Evolutionary conservation across 2,797 vertebrate species (phyloP).

Genomic region (Sebastes oblongus): DNA sequence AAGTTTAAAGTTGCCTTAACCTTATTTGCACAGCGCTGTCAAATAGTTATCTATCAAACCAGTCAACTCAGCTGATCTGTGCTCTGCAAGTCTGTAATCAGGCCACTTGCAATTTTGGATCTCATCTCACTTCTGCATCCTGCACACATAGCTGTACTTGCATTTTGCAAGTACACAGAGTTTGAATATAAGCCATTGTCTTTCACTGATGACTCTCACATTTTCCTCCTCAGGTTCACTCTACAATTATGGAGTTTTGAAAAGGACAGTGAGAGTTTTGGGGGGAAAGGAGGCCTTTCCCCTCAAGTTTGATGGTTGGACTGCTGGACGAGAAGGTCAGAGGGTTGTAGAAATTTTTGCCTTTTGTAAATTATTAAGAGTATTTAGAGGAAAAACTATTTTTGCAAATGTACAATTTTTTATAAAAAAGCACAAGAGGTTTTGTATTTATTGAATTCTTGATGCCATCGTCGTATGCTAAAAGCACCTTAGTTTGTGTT

Average conservation of each 20-base stretch:
- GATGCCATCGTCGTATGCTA: conserved; percentile 72
- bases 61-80: conserved; percentile 8
- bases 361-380: conserved; percentile 78
- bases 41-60: background rate
- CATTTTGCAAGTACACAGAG: background rate
- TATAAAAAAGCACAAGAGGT: conserved; percentile 47
- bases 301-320: conserved; percentile 84
- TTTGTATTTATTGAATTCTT: conserved; percentile 79
- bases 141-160: background rate
- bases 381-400: conserved; percentile 75
- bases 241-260: conserved; percentile 99
- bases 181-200: background rate
- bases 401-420: conserved; percentile 77
- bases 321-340: conserved; percentile 78
- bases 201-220: background rate
- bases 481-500: conserved; percentile 61
- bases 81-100: background rate
- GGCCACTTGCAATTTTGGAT: background rate
- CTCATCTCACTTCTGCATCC: background rate
- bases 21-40: background rate
- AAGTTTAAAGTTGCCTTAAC: background rate
- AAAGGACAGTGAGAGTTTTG: conserved; percentile 69
- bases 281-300: conserved; percentile 87
- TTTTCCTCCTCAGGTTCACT: conserved; percentile 80
- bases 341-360: conserved; percentile 72